Conservation (phyloP, 2,888 invertebrate species). For the Incurvaria masculella region DNA sequence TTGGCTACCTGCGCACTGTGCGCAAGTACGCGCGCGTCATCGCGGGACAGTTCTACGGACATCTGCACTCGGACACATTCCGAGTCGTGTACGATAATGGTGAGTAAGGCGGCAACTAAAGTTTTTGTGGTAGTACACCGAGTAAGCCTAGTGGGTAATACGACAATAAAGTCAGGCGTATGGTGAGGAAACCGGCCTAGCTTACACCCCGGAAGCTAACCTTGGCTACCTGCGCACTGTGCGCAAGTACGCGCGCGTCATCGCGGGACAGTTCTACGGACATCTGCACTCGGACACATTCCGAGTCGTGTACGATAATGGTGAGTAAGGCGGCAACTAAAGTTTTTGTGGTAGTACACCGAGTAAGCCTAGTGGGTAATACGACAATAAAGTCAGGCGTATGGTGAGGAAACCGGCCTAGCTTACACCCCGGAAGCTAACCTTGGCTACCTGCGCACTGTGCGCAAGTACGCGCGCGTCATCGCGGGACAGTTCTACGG, state of each 20-base stretch:
- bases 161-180: no score
- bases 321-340: conserved; percentile 36
- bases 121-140: no score
- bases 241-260: conserved; percentile 64
- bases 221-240: conserved; percentile 64
- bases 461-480: conserved; percentile 64
- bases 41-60: conserved; percentile 90
- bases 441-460: conserved; percentile 61
- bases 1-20: conserved; percentile 71
- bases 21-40: conserved; percentile 76
- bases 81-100: conserved; percentile 79
- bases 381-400: no score
- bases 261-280: conserved; percentile 78
- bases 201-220: conserved; percentile 69
- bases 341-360: no score
- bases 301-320: conserved; percentile 61
- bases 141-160: no score
- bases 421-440: conserved; percentile 71
- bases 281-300: conserved; percentile 84
- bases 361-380: no score
- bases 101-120: no score
- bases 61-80: conserved; percentile 89
- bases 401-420: no score
- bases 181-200: no score
- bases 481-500: conserved; percentile 81